Evolutionary conservation across 2,113 vertebrate genomes (phyloP).

Genomic region (Hemibagrus wyckioides): DNA sequence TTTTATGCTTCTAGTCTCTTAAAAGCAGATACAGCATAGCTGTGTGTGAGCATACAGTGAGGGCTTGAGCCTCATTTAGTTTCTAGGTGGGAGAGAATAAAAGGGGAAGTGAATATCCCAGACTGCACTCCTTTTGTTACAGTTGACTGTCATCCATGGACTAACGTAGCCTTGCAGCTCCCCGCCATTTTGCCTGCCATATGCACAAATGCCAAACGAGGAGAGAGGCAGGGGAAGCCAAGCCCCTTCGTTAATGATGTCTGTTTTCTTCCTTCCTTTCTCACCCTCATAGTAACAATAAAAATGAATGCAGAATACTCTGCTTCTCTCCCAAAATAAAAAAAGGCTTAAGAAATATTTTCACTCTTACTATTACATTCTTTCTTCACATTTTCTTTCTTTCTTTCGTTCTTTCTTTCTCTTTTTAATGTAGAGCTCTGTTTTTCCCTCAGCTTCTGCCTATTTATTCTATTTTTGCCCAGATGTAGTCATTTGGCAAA

Average conservation of each 20-base stretch:
- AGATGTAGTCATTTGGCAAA: not conserved
- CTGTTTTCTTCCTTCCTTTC: conserved; percentile 38
- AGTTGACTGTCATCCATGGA: conserved; percentile 45
- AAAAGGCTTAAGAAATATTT: not conserved
- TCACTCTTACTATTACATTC: not conserved
- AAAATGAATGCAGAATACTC: conserved; percentile 26
- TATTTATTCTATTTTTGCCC: not conserved
- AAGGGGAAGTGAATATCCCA: conserved; percentile 42
- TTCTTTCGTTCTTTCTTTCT: not conserved
- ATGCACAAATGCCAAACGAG: conserved; percentile 47
- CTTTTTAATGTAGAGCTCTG: not conserved
- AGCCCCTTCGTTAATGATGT: conserved; percentile 52
- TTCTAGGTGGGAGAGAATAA: conserved; percentile 28
- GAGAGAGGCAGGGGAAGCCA: conserved; percentile 32
- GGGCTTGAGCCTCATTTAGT: conserved; percentile 12
- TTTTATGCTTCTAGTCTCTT: not conserved
- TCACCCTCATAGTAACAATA: conserved; percentile 14
- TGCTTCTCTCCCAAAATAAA: not conserved
- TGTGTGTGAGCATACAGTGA: not conserved
- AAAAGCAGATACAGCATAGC: not conserved
- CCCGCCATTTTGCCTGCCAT: conserved; percentile 56
- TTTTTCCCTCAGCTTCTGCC: not conserved
- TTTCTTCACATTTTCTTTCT: not conserved
- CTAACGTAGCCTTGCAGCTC: conserved; percentile 55
- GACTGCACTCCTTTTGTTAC: conserved; percentile 52